Evolutionary conservation across 2,888 invertebrate genomes (phyloP).

Genomic region (Anticlea derivata): DNA sequence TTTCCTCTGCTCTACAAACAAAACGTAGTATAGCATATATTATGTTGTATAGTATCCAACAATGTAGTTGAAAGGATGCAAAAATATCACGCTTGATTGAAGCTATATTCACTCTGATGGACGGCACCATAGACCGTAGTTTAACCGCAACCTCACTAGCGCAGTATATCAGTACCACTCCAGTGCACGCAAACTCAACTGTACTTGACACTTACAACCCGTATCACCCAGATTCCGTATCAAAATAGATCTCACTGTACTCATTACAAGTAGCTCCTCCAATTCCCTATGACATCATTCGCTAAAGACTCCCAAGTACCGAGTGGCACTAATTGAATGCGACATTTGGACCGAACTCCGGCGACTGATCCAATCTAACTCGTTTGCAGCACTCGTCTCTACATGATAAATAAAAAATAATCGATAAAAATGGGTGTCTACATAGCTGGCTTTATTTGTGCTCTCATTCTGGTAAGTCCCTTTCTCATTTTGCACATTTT

Average conservation of each 20-base stretch:
- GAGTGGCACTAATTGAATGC: constrained; percentile 73
- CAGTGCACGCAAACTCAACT: constrained; percentile 29
- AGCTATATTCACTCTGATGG: constrained; percentile 18
- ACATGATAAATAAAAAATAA: constrained; percentile 27
- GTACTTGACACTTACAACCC: constrained; percentile 32
- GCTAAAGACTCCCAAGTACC: constrained; percentile 58
- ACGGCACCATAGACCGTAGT: constrained; percentile 12
- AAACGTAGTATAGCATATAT: too few species aligned
- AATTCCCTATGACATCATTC: constrained; percentile 72
- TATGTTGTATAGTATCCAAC: constrained; percentile 5
- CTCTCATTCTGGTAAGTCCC: constrained; percentile 69
- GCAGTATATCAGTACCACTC: neutral
- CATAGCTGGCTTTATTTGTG: constrained; percentile 66
- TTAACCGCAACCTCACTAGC: neutral
- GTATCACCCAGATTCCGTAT: constrained; percentile 34
- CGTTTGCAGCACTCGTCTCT: constrained; percentile 62
- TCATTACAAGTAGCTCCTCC: constrained; percentile 56
- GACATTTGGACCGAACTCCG: constrained; percentile 49
- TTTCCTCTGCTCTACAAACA: neutral
- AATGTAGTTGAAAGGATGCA: constrained; percentile 18
- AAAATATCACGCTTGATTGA: constrained; percentile 16
- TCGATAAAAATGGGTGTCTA: constrained; percentile 60
- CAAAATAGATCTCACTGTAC: constrained; percentile 48
- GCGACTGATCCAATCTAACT: constrained; percentile 61
- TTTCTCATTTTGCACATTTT: constrained; percentile 16